Evolutionary conservation across 2,113 vertebrate genomes (phyloP).

Genomic region (Pachyramphus minor): DNA sequence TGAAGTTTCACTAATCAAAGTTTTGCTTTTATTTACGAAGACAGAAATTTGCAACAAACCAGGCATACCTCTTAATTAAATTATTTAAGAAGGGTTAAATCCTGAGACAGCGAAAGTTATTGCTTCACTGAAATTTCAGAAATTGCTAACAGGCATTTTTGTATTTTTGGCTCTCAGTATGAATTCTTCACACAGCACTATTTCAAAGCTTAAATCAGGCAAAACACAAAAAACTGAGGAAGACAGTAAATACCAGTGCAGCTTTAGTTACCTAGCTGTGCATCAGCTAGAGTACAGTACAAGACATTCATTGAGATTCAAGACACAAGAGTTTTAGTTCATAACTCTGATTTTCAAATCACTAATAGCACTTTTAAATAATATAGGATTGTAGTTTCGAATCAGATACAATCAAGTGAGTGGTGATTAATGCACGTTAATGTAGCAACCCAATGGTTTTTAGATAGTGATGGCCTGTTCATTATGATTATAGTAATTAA

Average conservation of each 20-base stretch:
- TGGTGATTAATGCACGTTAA: not conserved
- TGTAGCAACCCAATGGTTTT: not conserved
- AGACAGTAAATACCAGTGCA: not conserved
- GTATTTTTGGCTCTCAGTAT: not conserved
- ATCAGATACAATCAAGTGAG: not conserved
- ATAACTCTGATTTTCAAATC: not conserved
- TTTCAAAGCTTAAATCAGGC: not conserved
- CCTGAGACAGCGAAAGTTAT: conserved; percentile 38
- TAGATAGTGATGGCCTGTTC: not conserved
- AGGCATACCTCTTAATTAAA: not conserved
- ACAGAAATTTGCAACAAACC: conserved; percentile 39
- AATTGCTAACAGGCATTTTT: not conserved
- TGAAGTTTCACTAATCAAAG: not conserved
- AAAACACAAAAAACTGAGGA: not conserved
- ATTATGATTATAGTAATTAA: not conserved
- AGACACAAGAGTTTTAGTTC: not conserved
- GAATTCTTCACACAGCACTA: not conserved
- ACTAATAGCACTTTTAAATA: not conserved
- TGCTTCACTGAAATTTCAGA: conserved; percentile 6
- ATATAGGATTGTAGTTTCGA: not conserved
- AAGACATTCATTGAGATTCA: not conserved
- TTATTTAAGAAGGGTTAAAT: conserved; percentile 8
- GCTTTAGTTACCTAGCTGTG: conserved; percentile 1
- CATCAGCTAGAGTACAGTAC: conserved; percentile 11
- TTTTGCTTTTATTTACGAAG: conserved; percentile 54